Percentiles rank a stretch among this genome's conserved stretches.
phyloP scores from a whole-genome alignment of 2,888 invertebrate genomes.

The Ormyrus nitidulus region DNA sequence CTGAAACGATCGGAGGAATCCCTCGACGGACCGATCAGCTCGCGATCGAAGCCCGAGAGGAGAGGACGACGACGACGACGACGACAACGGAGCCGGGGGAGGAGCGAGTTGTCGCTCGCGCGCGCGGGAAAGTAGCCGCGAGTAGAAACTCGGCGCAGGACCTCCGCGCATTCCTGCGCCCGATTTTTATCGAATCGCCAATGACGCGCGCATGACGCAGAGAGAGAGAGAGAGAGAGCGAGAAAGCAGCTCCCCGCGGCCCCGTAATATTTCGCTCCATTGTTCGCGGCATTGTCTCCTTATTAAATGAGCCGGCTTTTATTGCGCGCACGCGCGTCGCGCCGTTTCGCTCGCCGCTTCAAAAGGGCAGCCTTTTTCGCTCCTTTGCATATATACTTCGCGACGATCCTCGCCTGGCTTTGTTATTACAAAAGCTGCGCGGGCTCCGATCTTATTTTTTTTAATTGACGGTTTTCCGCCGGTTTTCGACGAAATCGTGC shows the following conservation, averaged over 20 bases:
- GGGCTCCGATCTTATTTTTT: no score
- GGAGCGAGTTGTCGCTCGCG: neutral
- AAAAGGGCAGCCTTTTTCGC: neutral
- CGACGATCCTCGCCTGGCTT: neutral
- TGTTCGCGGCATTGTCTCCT: slow-evolving; percentile 26
- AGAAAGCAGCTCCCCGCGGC: neutral
- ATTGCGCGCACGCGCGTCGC: neutral
- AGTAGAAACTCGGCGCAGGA: no score
- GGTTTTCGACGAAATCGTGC: neutral
- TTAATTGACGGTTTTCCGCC: no score
- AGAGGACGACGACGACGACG: no score
- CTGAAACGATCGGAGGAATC: slow-evolving; percentile 13
- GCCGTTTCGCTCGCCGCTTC: neutral
- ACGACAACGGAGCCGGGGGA: neutral
- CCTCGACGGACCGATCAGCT: slow-evolving; percentile 2
- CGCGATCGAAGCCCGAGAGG: neutral
- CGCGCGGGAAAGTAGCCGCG: neutral
- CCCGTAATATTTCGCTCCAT: slow-evolving; percentile 4
- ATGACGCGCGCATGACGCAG: slow-evolving; percentile 25
- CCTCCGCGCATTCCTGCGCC: neutral
- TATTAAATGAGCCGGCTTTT: slow-evolving; percentile 9
- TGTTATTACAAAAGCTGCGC: neutral
- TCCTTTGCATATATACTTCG: neutral
- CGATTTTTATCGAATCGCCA: slow-evolving; percentile 35
- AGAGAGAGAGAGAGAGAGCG: neutral